A percentile compares a stretch with the other conserved stretches of the same genome.
These are phyloP conservation scores for Amblyjoppa fuscipennis DNA, from an alignment of 2,888 invertebrate genomes.

Conservation along the genomic window DNA sequence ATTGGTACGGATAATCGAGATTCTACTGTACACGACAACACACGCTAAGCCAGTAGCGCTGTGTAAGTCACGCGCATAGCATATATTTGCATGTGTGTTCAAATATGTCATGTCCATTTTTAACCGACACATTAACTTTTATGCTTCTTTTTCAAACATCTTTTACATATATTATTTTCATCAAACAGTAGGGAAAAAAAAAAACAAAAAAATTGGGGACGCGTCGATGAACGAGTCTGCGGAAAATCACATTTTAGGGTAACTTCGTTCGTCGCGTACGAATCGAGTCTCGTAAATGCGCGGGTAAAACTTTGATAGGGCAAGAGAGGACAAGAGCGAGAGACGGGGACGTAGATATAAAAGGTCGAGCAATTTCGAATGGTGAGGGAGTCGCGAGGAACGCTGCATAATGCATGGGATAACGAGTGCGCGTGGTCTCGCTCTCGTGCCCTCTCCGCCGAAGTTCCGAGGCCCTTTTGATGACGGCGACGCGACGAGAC, in stretches of 20 bases:
- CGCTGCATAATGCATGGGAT: constrained; percentile 64
- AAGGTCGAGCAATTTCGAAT: constrained; percentile 28
- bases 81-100: too few species aligned
- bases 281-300: constrained; percentile 28
- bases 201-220: background rate
- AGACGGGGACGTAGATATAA: constrained; percentile 10
- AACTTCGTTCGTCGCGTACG: constrained; percentile 9
- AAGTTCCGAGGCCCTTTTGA: constrained; percentile 44
- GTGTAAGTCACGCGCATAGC: too few species aligned
- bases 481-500: constrained; percentile 49
- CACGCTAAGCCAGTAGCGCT: too few species aligned
- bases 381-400: constrained; percentile 42
- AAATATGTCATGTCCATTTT: background rate
- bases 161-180: background rate
- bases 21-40: too few species aligned
- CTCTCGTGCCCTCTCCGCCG: constrained; percentile 40
- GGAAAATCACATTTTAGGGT: constrained; percentile 21
- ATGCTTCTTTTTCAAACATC: background rate
- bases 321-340: background rate
- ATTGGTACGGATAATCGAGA: too few species aligned
- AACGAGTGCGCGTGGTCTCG: constrained; percentile 59
- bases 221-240: background rate
- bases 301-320: constrained; percentile 35
- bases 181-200: background rate
- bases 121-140: background rate